phyloP scores from a whole-genome alignment of 2,888 invertebrate genomes.

The Tiliacea citrago region DNA sequence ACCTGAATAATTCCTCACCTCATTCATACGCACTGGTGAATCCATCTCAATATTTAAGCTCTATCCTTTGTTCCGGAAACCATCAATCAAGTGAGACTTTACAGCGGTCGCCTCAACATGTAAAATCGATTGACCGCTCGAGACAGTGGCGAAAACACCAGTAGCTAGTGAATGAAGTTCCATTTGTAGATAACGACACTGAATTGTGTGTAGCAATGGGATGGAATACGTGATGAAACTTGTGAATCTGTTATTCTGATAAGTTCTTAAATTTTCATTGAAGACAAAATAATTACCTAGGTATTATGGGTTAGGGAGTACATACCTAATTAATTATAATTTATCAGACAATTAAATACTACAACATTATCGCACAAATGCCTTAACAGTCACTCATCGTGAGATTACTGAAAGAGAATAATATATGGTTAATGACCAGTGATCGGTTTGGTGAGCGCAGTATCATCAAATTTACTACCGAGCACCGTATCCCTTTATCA shows the following conservation, averaged over 20 bases:
- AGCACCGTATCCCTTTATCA: background rate
- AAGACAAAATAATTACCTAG: background rate
- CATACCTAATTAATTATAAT: background rate
- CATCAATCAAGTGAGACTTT: slow-evolving; percentile 75
- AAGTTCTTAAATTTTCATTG: background rate
- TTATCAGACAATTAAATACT: background rate
- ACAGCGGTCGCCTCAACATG: slow-evolving; percentile 63
- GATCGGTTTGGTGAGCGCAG: background rate
- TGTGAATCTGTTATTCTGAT: background rate
- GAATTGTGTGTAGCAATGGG: slow-evolving; percentile 31
- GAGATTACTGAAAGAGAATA: background rate
- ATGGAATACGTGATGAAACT: slow-evolving; percentile 26
- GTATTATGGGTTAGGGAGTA: too few relatives aligned
- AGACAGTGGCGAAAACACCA: slow-evolving; percentile 60
- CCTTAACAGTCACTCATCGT: background rate
- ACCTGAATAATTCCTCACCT: slow-evolving; percentile 86
- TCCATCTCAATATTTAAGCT: slow-evolving; percentile 85
- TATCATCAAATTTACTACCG: background rate
- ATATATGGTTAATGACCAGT: too few relatives aligned
- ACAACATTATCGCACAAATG: background rate
- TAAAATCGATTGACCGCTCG: slow-evolving; percentile 68
- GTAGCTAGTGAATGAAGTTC: slow-evolving; percentile 71
- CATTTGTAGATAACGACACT: slow-evolving; percentile 44
- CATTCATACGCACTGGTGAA: slow-evolving; percentile 85
- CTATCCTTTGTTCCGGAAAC: slow-evolving; percentile 81